These are phyloP conservation scores for Myiagra hebetior DNA, from an alignment of 2,113 vertebrate genomes.

Conservation along the genomic window DNA sequence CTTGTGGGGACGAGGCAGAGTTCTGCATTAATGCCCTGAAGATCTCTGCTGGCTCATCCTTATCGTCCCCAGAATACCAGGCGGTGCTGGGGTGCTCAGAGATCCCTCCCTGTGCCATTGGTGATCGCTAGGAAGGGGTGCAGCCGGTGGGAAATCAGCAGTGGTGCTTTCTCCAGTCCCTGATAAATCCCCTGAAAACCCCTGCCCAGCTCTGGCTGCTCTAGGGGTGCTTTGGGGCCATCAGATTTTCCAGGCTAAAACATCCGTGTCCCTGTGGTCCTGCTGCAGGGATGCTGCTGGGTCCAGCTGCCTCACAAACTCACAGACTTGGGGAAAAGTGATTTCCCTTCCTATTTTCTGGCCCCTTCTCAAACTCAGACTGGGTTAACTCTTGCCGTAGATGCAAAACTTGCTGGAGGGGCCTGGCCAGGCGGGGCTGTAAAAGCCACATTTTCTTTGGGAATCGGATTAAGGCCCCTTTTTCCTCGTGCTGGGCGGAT, in stretches of 20 bases:
- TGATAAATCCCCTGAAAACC: not conserved
- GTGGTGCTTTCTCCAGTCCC: not conserved
- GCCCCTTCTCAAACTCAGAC: not conserved
- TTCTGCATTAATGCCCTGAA: not conserved
- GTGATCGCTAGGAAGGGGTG: accelerated
- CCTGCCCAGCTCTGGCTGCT: not conserved
- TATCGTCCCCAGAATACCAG: not conserved
- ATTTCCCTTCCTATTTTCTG: not conserved
- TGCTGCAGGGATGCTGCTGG: not conserved
- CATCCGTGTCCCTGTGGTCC: accelerated
- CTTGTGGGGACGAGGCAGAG: not conserved
- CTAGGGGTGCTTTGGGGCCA: not conserved
- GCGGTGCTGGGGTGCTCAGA: not conserved
- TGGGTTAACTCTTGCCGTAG: not conserved
- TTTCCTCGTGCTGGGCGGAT: not conserved
- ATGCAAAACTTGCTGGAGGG: not conserved
- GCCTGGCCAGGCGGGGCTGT: not conserved
- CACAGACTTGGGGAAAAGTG: not conserved
- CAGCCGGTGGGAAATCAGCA: not conserved
- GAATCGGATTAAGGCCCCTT: constrained; percentile 41
- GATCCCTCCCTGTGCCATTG: not conserved
- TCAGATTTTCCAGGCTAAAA: not conserved
- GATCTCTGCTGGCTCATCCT: not conserved
- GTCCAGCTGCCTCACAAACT: not conserved
- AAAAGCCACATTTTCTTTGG: constrained; percentile 58